These are phyloP conservation scores for Semnornis frantzii DNA, from an alignment of 2,113 vertebrate species.

Conservation along the genomic window DNA sequence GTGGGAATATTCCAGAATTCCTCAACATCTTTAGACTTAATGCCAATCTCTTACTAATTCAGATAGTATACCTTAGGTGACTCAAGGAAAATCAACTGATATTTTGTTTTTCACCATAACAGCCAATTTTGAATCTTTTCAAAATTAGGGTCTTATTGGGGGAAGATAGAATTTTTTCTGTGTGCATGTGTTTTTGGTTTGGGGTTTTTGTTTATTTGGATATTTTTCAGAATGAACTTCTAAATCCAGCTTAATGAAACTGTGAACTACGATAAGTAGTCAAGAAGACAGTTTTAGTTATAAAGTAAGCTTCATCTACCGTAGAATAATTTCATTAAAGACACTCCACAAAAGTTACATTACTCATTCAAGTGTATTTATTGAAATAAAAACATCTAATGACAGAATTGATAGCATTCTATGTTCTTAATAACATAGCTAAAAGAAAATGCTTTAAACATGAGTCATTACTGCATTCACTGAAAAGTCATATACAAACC, in stretches of 20 bases:
- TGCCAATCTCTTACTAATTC: neutral
- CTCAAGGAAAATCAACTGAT: rapidly evolving
- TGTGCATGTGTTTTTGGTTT: neutral
- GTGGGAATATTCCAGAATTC: neutral
- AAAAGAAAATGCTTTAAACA: neutral
- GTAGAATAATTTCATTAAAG: neutral
- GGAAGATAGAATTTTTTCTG: neutral
- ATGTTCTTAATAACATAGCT: neutral
- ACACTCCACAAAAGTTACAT: neutral
- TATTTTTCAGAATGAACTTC: neutral
- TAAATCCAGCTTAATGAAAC: neutral
- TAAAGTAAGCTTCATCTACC: neutral
- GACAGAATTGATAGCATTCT: neutral
- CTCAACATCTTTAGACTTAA: neutral
- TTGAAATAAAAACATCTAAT: too few species aligned
- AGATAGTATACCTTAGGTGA: neutral
- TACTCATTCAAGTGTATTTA: neutral
- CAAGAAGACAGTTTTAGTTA: neutral
- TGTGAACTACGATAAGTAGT: neutral
- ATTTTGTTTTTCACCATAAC: neutral
- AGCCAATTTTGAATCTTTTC: neutral
- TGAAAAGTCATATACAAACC: neutral
- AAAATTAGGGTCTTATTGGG: neutral
- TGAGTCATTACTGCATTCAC: neutral
- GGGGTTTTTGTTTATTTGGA: too few species aligned